phyloP scores from a whole-genome alignment of 2,797 vertebrate genomes.

The Diceros bicornis region DNA sequence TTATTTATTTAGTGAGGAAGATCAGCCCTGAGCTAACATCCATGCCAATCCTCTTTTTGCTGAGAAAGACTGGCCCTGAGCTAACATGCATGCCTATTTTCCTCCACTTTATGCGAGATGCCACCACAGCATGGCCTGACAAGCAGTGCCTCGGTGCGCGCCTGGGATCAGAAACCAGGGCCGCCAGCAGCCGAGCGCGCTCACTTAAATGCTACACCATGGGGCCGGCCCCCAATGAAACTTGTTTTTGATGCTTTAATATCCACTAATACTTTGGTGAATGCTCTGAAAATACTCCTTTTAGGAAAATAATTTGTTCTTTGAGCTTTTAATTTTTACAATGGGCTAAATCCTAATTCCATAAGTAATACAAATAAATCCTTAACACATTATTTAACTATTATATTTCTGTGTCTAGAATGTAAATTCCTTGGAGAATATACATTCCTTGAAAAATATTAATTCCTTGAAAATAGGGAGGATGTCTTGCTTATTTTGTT shows the following conservation, averaged over 20 bases:
- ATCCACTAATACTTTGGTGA: not conserved
- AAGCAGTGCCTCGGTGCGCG: too few relatives aligned
- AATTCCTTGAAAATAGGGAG: not conserved
- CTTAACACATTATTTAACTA: not conserved
- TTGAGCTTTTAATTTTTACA: slow-evolving; percentile 10
- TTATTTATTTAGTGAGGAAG: too few relatives aligned
- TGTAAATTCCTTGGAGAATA: not conserved
- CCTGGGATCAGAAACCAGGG: too few relatives aligned
- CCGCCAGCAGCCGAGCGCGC: too few relatives aligned
- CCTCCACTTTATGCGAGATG: too few relatives aligned
- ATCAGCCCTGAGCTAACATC: too few relatives aligned
- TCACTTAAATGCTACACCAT: too few relatives aligned
- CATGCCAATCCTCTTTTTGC: too few relatives aligned
- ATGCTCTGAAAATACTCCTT: not conserved
- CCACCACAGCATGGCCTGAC: too few relatives aligned
- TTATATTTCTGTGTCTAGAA: not conserved
- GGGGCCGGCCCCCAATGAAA: not conserved
- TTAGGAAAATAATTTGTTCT: slow-evolving; percentile 6
- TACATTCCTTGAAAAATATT: not conserved
- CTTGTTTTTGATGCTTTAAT: slow-evolving; percentile 8
- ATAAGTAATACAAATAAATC: not conserved
- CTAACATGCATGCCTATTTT: too few relatives aligned
- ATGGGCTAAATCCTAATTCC: not conserved
- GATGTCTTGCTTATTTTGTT: not conserved
- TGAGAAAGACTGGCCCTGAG: too few relatives aligned